phyloP scores from a whole-genome alignment of 2,888 invertebrate species.

The Mellilla xanthometata region DNA sequence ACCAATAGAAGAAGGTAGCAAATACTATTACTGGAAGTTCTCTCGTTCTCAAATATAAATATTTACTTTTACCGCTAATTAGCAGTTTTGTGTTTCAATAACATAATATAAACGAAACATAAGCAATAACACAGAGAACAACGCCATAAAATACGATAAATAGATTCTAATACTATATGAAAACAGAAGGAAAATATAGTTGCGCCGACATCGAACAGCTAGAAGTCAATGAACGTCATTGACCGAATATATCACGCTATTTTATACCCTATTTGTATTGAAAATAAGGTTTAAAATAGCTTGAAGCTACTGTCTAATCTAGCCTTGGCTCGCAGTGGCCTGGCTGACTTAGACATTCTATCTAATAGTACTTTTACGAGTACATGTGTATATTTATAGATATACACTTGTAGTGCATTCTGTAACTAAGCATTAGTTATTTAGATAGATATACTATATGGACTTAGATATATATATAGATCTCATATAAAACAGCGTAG shows the following conservation, averaged over 20 bases:
- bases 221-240: conserved; percentile 82
- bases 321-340: conserved; percentile 82
- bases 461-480: too few species aligned
- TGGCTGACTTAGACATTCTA: conserved; percentile 83
- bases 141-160: conserved; percentile 52
- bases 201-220: conserved; percentile 68
- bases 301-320: conserved; percentile 53
- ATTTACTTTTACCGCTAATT: too few species aligned
- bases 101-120: neutral
- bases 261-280: conserved; percentile 37
- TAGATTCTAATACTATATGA: conserved; percentile 76
- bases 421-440: conserved; percentile 56
- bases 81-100: neutral
- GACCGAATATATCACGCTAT: conserved; percentile 47
- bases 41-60: too few species aligned
- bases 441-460: too few species aligned
- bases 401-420: conserved; percentile 58
- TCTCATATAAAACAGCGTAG: too few species aligned
- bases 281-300: conserved; percentile 49
- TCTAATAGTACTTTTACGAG: conserved; percentile 74
- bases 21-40: too few species aligned
- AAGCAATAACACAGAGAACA: conserved; percentile 8
- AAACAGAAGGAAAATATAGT: conserved; percentile 82
- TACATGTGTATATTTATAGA: conserved; percentile 72
- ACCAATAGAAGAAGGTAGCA: too few species aligned